These are phyloP conservation scores for Stichodactyla mertensii DNA, from an alignment of 64 coral and sea anemone genomes.

Conservation along the genomic window DNA sequence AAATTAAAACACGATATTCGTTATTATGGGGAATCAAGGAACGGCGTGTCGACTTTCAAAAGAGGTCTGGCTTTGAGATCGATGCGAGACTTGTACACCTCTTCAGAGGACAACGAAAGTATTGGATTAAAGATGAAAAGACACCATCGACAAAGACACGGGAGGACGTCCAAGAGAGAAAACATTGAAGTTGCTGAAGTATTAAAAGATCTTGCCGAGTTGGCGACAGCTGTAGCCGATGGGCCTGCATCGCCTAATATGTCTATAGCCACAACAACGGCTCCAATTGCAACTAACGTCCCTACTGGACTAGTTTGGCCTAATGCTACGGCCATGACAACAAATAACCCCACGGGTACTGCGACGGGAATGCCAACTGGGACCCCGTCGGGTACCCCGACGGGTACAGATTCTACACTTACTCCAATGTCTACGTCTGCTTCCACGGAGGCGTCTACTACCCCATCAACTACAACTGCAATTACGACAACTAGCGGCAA, in stretches of 20 bases:
- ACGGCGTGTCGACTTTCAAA: background rate
- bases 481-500: background rate
- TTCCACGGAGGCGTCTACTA: background rate
- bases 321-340: background rate
- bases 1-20: background rate
- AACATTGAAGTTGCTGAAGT: slow-evolving; percentile 32
- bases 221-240: slow-evolving; percentile 16
- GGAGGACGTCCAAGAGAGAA: background rate
- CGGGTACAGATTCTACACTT: slow-evolving; percentile 14
- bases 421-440: background rate
- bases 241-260: background rate
- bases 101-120: background rate
- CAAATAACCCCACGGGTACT: background rate
- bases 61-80: background rate
- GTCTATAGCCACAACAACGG: background rate
- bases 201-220: slow-evolving; percentile 18
- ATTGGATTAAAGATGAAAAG: background rate
- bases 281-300: background rate
- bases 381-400: background rate
- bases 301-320: background rate
- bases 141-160: background rate
- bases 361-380: slow-evolving; percentile 12
- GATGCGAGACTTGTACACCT: slow-evolving; percentile 9
- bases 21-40: background rate
- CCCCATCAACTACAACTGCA: background rate